A percentile compares a stretch with the other conserved stretches of the same genome.
Evolutionary conservation across 2,113 vertebrate genomes (phyloP).

Genomic region (Girardinichthys multiradiatus): DNA sequence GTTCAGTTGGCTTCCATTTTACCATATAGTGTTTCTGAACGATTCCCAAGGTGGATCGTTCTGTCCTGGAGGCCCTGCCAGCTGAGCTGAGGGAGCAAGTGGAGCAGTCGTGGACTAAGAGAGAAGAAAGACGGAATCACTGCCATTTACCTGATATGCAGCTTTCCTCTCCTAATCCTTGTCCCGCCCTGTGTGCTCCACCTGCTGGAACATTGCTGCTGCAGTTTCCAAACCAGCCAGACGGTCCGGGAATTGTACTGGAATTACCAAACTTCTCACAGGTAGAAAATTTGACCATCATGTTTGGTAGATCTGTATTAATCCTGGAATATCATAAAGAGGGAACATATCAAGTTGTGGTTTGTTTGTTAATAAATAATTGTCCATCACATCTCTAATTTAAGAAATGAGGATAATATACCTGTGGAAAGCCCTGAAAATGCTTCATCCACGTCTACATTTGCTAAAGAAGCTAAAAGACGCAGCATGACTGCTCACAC

Average conservation of each 20-base stretch:
- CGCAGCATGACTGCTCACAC: too few relatives aligned
- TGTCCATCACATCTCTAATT: too few relatives aligned
- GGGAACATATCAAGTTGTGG: too few relatives aligned
- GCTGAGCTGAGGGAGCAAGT: conserved; percentile 91
- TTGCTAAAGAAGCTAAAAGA: too few relatives aligned
- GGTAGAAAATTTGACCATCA: conserved; percentile 68
- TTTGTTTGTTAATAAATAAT: too few relatives aligned
- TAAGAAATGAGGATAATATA: too few relatives aligned
- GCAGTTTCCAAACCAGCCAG: conserved; percentile 89
- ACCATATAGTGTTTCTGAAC: not conserved
- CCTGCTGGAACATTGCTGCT: conserved; percentile 85
- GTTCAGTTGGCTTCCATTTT: not conserved
- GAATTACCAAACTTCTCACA: conserved; percentile 95
- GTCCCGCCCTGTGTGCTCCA: conserved; percentile 62
- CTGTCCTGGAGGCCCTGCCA: conserved; percentile 92
- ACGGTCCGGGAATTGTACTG: conserved; percentile 87
- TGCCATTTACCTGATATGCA: conserved; percentile 29
- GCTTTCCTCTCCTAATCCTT: conserved; percentile 37
- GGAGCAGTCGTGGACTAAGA: conserved; percentile 84
- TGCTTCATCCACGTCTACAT: too few relatives aligned
- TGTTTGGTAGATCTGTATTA: not conserved
- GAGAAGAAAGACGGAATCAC: conserved; percentile 63
- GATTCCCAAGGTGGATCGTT: conserved; percentile 87
- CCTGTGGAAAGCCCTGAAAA: too few relatives aligned
- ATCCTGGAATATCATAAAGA: too few relatives aligned